phyloP scores from a whole-genome alignment of 92 coral and sea anemone species.

The Epizoanthus fatuus region DNA sequence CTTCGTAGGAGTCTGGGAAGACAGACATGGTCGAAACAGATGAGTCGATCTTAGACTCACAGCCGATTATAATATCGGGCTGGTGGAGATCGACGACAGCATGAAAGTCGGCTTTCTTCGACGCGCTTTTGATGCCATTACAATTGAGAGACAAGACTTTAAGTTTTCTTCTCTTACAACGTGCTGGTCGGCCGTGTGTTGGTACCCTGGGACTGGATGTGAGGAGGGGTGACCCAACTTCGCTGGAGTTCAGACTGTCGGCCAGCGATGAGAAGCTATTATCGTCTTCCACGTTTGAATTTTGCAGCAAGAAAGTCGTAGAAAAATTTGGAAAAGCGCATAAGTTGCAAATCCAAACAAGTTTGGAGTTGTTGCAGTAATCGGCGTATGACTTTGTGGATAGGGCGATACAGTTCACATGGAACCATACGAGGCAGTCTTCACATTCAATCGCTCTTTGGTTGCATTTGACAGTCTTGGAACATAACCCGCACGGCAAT shows the following conservation, averaged over 20 bases:
- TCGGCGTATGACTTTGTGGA: slow-evolving; percentile 26
- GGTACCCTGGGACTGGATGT: slow-evolving; percentile 9
- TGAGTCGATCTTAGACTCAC: slow-evolving; percentile 53
- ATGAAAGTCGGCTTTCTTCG: slow-evolving; percentile 49
- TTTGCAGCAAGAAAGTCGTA: slow-evolving; percentile 18
- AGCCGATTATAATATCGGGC: slow-evolving; percentile 54
- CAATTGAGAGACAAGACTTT: slow-evolving; percentile 46
- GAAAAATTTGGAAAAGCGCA: slow-evolving; percentile 39
- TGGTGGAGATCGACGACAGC: slow-evolving; percentile 45
- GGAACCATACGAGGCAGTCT: slow-evolving; percentile 35
- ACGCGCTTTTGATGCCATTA: slow-evolving; percentile 49
- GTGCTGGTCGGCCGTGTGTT: slow-evolving; percentile 13
- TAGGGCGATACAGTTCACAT: slow-evolving; percentile 26
- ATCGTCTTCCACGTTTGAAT: slow-evolving; percentile 7
- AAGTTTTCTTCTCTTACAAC: slow-evolving; percentile 12
- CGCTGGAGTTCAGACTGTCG: slow-evolving; percentile 16
- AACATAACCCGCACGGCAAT: slow-evolving; percentile 28
- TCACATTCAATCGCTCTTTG: slow-evolving; percentile 38
- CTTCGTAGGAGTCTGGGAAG: slow-evolving; percentile 51
- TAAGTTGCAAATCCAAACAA: slow-evolving; percentile 44
- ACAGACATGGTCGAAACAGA: slow-evolving; percentile 47
- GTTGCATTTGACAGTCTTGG: slow-evolving; percentile 23
- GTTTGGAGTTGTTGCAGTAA: slow-evolving; percentile 35
- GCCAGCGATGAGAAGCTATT: slow-evolving; percentile 34
- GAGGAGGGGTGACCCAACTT: slow-evolving; percentile 34